A percentile compares a stretch with the other conserved stretches of the same genome.
These are phyloP conservation scores for Hesperia comma DNA, from an alignment of 2,888 invertebrate species.

Conservation along the genomic window DNA sequence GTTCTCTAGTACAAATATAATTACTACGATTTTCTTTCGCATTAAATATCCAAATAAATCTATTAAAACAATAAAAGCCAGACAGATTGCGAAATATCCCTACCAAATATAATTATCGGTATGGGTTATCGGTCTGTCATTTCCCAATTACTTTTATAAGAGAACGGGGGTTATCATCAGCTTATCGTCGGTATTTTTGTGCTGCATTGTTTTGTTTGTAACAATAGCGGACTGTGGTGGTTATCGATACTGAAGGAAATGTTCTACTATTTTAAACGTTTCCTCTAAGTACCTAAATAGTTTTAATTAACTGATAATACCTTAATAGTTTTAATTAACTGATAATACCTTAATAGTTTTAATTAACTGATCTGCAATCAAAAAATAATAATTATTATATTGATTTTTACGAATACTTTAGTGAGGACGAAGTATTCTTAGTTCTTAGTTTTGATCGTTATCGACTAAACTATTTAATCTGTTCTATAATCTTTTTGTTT, in stretches of 20 bases:
- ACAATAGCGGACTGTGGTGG: constrained; percentile 44
- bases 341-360: too few relatives aligned
- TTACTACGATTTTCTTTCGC: too few relatives aligned
- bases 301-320: too few relatives aligned
- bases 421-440: too few relatives aligned
- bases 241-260: constrained; percentile 36
- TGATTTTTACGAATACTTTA: too few relatives aligned
- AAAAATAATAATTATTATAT: too few relatives aligned
- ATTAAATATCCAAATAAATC: background rate
- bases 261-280: constrained; percentile 28
- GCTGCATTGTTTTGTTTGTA: constrained; percentile 51
- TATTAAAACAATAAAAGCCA: constrained; percentile 8
- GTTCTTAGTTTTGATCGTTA: too few relatives aligned
- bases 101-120: constrained; percentile 19
- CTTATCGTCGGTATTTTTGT: constrained; percentile 52
- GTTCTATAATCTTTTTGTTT: too few relatives aligned
- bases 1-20: too few relatives aligned
- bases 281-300: background rate
- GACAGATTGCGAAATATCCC: constrained; percentile 40
- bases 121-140: constrained; percentile 52
- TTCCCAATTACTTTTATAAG: constrained; percentile 56
- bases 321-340: too few relatives aligned
- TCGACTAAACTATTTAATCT: too few relatives aligned
- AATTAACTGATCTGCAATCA: too few relatives aligned
- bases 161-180: constrained; percentile 54